Evolutionary conservation across 2,797 vertebrate genomes (phyloP), one percentile per base, ranked within the genome.

Genomic region (Geotrypetes seraphini): DNA sequence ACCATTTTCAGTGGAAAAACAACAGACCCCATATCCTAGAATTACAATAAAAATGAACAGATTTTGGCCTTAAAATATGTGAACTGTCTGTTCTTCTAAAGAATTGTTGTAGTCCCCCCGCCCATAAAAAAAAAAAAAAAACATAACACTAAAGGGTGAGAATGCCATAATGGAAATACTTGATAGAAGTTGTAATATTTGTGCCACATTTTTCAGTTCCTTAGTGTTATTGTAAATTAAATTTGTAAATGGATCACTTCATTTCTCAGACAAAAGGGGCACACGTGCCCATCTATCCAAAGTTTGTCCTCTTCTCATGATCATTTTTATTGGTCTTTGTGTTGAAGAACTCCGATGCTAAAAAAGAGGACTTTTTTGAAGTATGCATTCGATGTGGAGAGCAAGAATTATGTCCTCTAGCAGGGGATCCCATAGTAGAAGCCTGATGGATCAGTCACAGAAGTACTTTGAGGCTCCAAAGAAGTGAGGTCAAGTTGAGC

Each of bases 61-160:
- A 57, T 79, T 79, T 69, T 48, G 54, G 78, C 79, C 79, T 83
- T 83, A 83, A 73, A 48, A 47, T 56, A 60, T 28, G 63, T 73
- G 60, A 78, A 73, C 67, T 79, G 73, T 57, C 46, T 73, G 43
- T 56, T 76, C 69, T 70, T 77, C 73, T 72, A 75, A 78, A 76
- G 73, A 78, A 73, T 54, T 52, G 38, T 66, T 71, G 45, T 36
- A 61, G 34, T 43, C 28, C 13, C 2, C 54, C n/a, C n/a, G n/a
- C n/a, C n/a, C n/a, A n/a, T n/a, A n/a, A n/a, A n/a, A n/a, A n/a
- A n/a, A n/a, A n/a, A n/a, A n/a, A n/a, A n/a, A n/a, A n/a, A n/a
- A n/a, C 32, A 40, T 40, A 39, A 61, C 29, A 22, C 32, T 36
- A 58, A 56, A 44, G 50, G 49, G 48, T 33, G 37, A 53, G 54